Evolutionary conservation across 2,797 vertebrate genomes (phyloP).

Genomic region (Cheracebus regulus): DNA sequence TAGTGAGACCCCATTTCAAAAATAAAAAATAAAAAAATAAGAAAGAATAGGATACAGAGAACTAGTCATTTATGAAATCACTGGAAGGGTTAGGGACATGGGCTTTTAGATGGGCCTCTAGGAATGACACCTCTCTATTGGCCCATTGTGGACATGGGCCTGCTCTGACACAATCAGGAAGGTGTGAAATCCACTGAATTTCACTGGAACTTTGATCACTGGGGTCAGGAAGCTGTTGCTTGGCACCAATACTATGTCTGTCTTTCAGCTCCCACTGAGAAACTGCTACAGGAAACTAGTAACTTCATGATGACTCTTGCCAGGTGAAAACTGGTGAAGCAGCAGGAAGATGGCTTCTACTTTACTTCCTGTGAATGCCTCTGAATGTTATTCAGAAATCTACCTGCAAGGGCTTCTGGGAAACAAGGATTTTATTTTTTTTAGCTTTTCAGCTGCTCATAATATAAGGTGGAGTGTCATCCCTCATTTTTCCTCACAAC

Average conservation of each 20-base stretch:
- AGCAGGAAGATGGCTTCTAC: not conserved
- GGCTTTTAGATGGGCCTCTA: not conserved
- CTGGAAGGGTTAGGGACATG: not conserved
- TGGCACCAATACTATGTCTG: not conserved
- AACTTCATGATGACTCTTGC: not conserved
- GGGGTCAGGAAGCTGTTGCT: not conserved
- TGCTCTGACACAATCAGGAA: not conserved
- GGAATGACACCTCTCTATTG: not conserved
- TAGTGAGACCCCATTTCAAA: not conserved
- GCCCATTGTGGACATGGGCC: accelerated
- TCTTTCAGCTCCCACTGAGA: not conserved
- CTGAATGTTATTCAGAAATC: not conserved
- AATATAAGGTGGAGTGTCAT: not conserved
- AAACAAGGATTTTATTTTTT: not conserved
- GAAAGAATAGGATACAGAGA: not conserved
- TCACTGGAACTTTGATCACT: not conserved
- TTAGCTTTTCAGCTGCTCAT: not conserved
- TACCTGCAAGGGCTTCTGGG: constrained; percentile 10
- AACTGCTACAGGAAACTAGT: not conserved
- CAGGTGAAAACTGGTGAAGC: not conserved
- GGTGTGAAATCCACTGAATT: not conserved
- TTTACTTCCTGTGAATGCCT: not conserved
- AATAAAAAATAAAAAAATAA: not conserved
- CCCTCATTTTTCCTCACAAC: not conserved
- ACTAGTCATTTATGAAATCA: not conserved